Conservation (phyloP, 2,113 vertebrate species). For the Vidua chalybeata region DNA sequence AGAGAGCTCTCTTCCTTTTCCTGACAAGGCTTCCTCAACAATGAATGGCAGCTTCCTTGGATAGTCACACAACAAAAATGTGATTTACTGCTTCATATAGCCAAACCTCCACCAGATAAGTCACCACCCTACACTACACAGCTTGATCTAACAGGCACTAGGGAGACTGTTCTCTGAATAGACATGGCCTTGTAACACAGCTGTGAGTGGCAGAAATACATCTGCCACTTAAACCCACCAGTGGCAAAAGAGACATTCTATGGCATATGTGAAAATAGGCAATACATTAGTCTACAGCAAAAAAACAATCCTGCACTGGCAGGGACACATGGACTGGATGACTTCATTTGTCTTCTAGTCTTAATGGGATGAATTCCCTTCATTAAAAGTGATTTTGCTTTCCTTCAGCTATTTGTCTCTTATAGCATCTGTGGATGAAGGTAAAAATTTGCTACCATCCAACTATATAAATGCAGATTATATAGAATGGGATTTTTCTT, state of each 20-base stretch:
- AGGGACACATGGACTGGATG: fast-evolving
- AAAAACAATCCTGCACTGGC: neutral
- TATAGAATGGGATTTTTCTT: neutral
- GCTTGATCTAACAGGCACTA: slow-evolving; percentile 1
- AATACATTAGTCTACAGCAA: neutral
- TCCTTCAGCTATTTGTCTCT: neutral
- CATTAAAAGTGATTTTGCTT: neutral
- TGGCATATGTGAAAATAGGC: neutral
- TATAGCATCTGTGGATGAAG: neutral
- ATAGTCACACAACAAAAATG: slow-evolving; percentile 62
- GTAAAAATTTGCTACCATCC: neutral
- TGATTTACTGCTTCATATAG: slow-evolving; percentile 61
- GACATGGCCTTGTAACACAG: neutral
- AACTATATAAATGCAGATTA: neutral
- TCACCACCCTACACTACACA: neutral
- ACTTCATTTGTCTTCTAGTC: neutral
- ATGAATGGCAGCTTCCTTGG: slow-evolving; percentile 76
- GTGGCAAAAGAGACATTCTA: neutral
- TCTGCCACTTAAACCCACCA: neutral
- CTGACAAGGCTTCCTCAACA: slow-evolving; percentile 76
- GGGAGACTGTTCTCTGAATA: neutral
- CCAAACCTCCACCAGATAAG: slow-evolving; percentile 13
- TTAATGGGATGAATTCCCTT: neutral
- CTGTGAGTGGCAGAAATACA: neutral
- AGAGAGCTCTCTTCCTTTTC: slow-evolving; percentile 77